Evolutionary conservation across 1,140 invertebrate genomes (phyloP).

Genomic region (Metaphire vulgaris): DNA sequence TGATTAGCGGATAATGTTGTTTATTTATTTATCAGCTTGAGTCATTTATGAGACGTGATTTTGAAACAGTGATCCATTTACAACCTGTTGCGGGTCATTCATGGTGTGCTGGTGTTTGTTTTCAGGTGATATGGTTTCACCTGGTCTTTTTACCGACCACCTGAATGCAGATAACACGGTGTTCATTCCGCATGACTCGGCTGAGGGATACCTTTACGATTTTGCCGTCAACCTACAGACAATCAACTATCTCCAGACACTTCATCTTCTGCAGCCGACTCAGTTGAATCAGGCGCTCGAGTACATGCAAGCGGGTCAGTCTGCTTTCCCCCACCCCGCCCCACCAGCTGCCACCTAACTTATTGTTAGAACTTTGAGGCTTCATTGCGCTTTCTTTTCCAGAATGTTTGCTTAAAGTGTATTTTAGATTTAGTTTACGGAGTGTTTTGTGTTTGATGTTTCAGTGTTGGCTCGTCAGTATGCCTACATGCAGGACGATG

Average conservation of each 20-base stretch:
- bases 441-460: too few relatives aligned
- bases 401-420: not conserved
- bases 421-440: too few relatives aligned
- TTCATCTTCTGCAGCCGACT: not conserved
- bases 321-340: too few relatives aligned
- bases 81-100: too few relatives aligned
- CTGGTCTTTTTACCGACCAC: conserved; percentile 24
- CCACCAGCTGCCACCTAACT: too few relatives aligned
- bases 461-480: conserved; percentile 27
- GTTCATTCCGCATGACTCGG: conserved; percentile 10
- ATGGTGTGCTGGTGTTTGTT: too few relatives aligned
- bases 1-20: not conserved
- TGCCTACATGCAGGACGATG: conserved; percentile 26
- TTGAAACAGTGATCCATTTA: too few relatives aligned
- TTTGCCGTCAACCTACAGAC: conserved; percentile 26
- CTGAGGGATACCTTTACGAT: conserved; percentile 24
- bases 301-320: conserved; percentile 24
- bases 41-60: conserved; percentile 1
- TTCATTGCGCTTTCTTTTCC: conserved; percentile 1
- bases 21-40: not conserved
- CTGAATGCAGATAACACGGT: conserved; percentile 13
- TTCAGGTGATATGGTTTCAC: conserved; percentile 27
- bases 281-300: conserved; percentile 5
- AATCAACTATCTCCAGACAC: conserved; percentile 17
- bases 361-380: too few relatives aligned